These are phyloP conservation scores for Tamias sibiricus DNA, from an alignment of 2,113 vertebrate genomes.

Conservation along the genomic window DNA sequence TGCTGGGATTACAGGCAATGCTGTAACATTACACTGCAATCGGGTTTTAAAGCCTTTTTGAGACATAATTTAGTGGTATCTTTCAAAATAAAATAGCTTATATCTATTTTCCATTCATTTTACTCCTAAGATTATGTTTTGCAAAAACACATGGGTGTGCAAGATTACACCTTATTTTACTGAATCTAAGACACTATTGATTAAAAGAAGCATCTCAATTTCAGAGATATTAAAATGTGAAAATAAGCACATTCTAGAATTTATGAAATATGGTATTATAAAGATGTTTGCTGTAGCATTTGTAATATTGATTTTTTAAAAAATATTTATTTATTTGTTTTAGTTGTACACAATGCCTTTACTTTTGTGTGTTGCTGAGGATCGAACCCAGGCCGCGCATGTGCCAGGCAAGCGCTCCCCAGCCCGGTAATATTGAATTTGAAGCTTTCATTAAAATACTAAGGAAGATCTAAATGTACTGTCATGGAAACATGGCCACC, in stretches of 20 bases:
- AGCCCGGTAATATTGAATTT: constrained; percentile 34
- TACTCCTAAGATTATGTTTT: constrained; percentile 15
- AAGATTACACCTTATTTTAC: neutral
- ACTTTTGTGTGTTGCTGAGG: too few relatives aligned
- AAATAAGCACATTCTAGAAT: neutral
- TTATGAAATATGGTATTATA: neutral
- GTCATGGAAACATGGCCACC: neutral
- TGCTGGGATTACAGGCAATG: too few relatives aligned
- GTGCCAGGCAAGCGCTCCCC: too few relatives aligned
- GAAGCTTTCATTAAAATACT: constrained; percentile 11
- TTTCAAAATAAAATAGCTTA: constrained; percentile 19
- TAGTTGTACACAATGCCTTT: too few relatives aligned
- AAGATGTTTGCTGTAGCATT: neutral
- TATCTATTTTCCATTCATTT: constrained; percentile 20
- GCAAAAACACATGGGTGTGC: neutral
- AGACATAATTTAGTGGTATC: neutral
- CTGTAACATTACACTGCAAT: too few relatives aligned
- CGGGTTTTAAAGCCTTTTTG: neutral
- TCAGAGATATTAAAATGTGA: constrained; percentile 51
- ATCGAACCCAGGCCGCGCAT: too few relatives aligned
- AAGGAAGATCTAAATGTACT: neutral
- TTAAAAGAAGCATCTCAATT: neutral
- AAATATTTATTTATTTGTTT: too few relatives aligned
- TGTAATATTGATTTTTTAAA: constrained; percentile 31
- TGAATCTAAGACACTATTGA: neutral